Evolutionary conservation across 2,888 invertebrate genomes (phyloP).

Genomic region (Phymatocera aterrima): DNA sequence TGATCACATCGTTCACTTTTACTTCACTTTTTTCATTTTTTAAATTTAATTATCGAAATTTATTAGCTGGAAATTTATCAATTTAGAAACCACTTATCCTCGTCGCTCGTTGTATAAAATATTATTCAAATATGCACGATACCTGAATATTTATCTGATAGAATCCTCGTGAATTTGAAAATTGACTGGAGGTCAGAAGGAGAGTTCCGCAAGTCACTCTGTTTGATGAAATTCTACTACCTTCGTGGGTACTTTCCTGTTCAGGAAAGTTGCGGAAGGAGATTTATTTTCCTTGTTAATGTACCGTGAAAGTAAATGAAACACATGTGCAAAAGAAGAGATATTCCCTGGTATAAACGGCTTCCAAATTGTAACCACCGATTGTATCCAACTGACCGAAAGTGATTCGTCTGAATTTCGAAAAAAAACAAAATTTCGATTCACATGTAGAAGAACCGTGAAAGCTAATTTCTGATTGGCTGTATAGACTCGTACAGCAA

Average conservation of each 20-base stretch:
- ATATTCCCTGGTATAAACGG: not conserved
- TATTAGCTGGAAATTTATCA: too few species aligned
- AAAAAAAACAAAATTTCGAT: too few species aligned
- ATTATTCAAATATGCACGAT: not conserved
- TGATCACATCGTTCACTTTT: slow-evolving; percentile 15
- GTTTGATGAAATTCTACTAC: slow-evolving; percentile 55
- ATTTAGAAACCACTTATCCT: too few species aligned
- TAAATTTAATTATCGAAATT: not conserved
- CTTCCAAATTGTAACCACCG: not conserved
- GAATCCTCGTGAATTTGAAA: slow-evolving; percentile 1
- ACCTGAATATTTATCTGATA: not conserved
- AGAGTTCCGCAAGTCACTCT: slow-evolving; percentile 56
- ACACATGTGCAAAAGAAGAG: not conserved
- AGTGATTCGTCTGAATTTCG: too few species aligned
- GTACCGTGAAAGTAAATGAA: not conserved
- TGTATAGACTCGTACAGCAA: not conserved
- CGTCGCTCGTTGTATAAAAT: too few species aligned
- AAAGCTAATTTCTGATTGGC: slow-evolving; percentile 13
- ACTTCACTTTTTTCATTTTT: not conserved
- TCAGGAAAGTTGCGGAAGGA: not conserved
- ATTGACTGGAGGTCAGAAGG: slow-evolving; percentile 30
- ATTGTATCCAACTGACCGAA: not conserved
- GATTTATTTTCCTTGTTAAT: slow-evolving; percentile 18
- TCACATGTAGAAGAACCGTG: too few species aligned
- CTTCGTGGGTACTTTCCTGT: not conserved